Percentiles rank a stretch among this genome's conserved stretches.
Evolutionary conservation across 2,113 vertebrate species (phyloP).

Genomic region (Nestor notabilis): DNA sequence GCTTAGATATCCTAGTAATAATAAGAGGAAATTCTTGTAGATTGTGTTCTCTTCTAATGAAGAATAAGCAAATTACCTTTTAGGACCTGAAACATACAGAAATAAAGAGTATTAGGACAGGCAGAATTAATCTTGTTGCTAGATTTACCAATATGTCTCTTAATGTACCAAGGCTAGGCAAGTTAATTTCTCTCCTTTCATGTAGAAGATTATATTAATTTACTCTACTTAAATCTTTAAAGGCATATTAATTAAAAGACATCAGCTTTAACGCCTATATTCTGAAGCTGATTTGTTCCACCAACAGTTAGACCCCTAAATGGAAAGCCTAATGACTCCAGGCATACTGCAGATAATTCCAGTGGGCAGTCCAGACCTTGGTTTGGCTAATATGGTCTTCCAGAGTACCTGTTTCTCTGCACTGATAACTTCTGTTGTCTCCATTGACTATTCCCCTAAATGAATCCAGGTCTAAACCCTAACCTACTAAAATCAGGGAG

Average conservation of each 20-base stretch:
- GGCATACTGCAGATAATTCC: background rate
- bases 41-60: background rate
- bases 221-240: background rate
- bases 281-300: background rate
- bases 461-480: background rate
- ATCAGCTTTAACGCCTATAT: background rate
- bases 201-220: background rate
- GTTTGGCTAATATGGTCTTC: background rate
- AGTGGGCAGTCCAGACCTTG: background rate
- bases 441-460: background rate
- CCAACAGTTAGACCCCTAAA: background rate
- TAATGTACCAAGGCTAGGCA: background rate
- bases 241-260: background rate
- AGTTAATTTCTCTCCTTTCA: background rate
- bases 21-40: background rate
- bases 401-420: background rate
- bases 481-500: background rate
- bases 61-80: background rate
- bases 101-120: background rate
- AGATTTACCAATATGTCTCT: background rate
- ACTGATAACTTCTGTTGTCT: background rate
- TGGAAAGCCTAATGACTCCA: background rate
- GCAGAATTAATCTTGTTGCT: background rate
- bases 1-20: background rate
- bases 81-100: background rate